Evolutionary conservation across 2,888 invertebrate genomes (phyloP), one percentile per base, ranked within the genome.

Genomic region (Pediacus dermestoides): DNA sequence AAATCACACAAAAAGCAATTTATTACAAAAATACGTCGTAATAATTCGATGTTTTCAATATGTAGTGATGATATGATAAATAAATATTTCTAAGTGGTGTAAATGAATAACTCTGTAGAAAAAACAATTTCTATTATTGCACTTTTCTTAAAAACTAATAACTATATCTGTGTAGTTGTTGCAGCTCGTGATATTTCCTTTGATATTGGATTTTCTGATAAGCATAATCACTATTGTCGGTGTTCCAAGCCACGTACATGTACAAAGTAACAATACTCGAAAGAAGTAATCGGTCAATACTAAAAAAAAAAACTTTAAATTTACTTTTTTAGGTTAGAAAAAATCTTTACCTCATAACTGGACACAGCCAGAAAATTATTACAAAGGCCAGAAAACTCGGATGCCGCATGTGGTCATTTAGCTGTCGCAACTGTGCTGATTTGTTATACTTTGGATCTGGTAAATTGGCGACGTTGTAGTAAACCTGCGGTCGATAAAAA

Each of bases 171-270:
- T 53, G 46, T 34, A 64, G 45, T 25, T 55, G 46, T 37, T 60
- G 49, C 4, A 76, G 52, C 55, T 74, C 74, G 30, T 66, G 61
- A 39, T 68, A 68, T 50, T 78, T 80, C 34, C 68, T 66, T 33
- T 66, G 60, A 39, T 74, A 65, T 44, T 75, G 74, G 28, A 53
- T 56, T 44, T 71, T 68, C 41, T 79, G 78, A 54, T 80, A 80
- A 23, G 65, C 56, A 36, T 74, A 73, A 60, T 81, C 80, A 16
- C 64, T 67, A 21, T 70, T 60, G 60, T 80, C 77, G 0, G 79
- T 74, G 18, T 72, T 75, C 80, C 80, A 81, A 27, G 75, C 74
- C 30, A 76, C 54, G 31, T 72, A 71, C 80, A 81, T 80, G 46
- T 80, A 81, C 0, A 62, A 30, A 2, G 76, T 75, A 12, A 79